Evolutionary conservation across 2,888 invertebrate genomes (phyloP).

Genomic region (Busseola fusca): DNA sequence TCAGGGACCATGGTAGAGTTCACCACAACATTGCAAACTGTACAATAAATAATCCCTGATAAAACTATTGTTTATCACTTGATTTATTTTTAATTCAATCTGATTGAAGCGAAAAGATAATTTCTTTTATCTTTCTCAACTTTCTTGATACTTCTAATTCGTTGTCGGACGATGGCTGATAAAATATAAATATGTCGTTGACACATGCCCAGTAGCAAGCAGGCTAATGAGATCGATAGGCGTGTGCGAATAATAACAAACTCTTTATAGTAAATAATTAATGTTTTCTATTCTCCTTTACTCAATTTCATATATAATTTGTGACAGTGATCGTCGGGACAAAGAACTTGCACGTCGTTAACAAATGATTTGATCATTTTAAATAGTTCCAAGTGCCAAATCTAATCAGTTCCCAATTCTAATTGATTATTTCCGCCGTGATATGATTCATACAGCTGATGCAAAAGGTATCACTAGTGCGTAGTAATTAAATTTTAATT

Average conservation of each 20-base stretch:
- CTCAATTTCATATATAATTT: slow-evolving; percentile 15
- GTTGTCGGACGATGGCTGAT: slow-evolving; percentile 30
- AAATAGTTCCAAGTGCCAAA: slow-evolving; percentile 17
- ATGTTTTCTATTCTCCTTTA: slow-evolving; percentile 12
- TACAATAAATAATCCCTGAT: slow-evolving; percentile 1
- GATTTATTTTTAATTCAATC: slow-evolving; percentile 15
- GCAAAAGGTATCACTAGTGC: slow-evolving; percentile 11
- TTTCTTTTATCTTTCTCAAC: slow-evolving; percentile 39
- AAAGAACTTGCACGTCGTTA: slow-evolving; percentile 19
- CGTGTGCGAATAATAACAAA: slow-evolving; percentile 46
- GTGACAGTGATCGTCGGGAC: slow-evolving; percentile 36
- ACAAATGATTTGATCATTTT: slow-evolving; percentile 28
- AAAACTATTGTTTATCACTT: not conserved
- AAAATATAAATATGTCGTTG: slow-evolving; percentile 40
- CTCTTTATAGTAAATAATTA: slow-evolving; percentile 16
- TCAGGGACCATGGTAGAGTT: not conserved
- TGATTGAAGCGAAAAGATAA: slow-evolving; percentile 25
- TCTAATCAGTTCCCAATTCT: slow-evolving; percentile 42
- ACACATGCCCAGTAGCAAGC: slow-evolving; percentile 45
- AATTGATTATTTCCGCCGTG: slow-evolving; percentile 18
- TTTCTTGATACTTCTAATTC: slow-evolving; percentile 33
- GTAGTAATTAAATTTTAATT: slow-evolving; percentile 35
- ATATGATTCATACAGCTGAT: slow-evolving; percentile 12
- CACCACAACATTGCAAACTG: not conserved
- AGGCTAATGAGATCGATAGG: slow-evolving; percentile 36